Conservation (phyloP, 2,113 vertebrate species). For the Catagonus wagneri region DNA sequence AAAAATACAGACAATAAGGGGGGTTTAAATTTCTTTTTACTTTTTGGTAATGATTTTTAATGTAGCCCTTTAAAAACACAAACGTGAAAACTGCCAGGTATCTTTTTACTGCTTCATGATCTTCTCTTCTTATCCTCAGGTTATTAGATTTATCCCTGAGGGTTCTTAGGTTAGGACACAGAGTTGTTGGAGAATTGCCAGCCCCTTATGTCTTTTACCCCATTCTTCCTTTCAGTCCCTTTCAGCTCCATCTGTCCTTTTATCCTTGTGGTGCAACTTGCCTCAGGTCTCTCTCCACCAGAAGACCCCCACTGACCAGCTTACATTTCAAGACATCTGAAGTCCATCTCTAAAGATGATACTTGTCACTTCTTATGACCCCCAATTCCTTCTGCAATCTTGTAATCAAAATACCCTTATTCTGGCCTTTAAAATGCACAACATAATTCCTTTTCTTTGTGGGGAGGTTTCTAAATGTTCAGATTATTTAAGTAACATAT, state of each 20-base stretch:
- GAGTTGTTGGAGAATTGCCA: neutral
- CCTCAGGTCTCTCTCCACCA: neutral
- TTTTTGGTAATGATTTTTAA: slow-evolving; percentile 6
- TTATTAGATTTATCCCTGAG: neutral
- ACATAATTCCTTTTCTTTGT: neutral
- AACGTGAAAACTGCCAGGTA: neutral
- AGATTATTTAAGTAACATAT: neutral
- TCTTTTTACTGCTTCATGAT: neutral
- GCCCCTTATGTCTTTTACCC: neutral
- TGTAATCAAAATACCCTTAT: neutral
- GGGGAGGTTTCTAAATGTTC: neutral
- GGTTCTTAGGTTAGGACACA: too few relatives aligned
- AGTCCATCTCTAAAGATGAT: neutral
- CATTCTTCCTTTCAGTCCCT: neutral
- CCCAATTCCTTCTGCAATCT: neutral
- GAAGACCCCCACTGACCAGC: neutral
- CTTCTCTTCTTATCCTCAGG: neutral
- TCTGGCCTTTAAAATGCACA: neutral
- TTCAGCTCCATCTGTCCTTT: neutral
- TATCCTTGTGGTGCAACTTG: neutral
- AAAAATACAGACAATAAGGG: neutral
- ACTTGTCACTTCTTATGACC: neutral
- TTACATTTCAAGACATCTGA: neutral
- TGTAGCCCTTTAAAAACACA: neutral
- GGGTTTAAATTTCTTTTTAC: neutral